These are phyloP conservation scores for Drosophila glabriapex DNA, from an alignment of 2,888 invertebrate genomes.

Conservation along the genomic window DNA sequence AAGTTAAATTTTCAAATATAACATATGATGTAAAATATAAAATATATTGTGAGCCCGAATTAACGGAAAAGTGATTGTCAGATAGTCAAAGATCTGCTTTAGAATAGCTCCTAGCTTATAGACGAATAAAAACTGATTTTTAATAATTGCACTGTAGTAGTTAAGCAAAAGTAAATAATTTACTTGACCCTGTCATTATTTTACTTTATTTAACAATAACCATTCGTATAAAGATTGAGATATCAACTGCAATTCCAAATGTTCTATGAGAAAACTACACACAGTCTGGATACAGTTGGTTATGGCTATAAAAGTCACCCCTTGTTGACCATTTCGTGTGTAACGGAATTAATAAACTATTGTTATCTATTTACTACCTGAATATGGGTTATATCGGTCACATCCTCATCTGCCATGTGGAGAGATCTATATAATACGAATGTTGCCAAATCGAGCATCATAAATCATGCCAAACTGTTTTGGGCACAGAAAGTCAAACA, in stretches of 20 bases:
- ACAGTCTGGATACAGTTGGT: conserved; percentile 17
- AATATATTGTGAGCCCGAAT: not conserved
- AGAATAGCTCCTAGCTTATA: not conserved
- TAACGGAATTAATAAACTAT: conserved; percentile 48
- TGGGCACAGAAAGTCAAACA: conserved; percentile 73
- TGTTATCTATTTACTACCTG: conserved; percentile 46
- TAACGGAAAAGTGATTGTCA: not conserved
- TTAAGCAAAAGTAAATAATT: not conserved
- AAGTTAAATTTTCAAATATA: accelerated
- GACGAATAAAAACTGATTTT: not conserved
- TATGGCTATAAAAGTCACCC: conserved; percentile 25
- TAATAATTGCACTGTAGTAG: not conserved
- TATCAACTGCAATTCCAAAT: not conserved
- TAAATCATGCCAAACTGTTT: conserved; percentile 74
- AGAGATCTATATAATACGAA: conserved; percentile 40
- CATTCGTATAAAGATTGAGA: not conserved
- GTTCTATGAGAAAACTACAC: conserved; percentile 8
- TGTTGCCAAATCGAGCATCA: conserved; percentile 67
- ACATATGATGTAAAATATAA: not conserved
- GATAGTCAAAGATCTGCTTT: not conserved
- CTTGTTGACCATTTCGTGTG: conserved; percentile 43
- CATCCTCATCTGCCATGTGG: conserved; percentile 42
- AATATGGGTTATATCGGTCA: conserved; percentile 55
- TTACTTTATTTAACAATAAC: not conserved
- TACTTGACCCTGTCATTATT: not conserved